Evolutionary conservation across 2,888 invertebrate genomes (phyloP).

Genomic region (Salpingus planirostris): DNA sequence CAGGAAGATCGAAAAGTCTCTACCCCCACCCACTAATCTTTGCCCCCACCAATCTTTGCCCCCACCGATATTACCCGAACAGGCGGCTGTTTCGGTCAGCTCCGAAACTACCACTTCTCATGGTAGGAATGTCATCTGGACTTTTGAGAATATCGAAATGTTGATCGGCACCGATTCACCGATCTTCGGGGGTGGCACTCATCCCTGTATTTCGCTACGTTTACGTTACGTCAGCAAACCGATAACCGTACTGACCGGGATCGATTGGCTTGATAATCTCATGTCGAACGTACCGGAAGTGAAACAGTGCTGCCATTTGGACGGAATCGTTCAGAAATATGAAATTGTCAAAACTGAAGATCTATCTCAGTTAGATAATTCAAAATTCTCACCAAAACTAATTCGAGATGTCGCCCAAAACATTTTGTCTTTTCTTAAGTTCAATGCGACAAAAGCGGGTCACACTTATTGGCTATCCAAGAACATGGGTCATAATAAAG

Average conservation of each 20-base stretch:
- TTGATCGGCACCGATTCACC: slow-evolving; percentile 87
- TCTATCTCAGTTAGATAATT: slow-evolving; percentile 75
- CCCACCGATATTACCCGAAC: slow-evolving; percentile 67
- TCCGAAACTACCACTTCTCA: slow-evolving; percentile 52
- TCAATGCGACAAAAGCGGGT: slow-evolving; percentile 89
- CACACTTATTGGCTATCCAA: slow-evolving; percentile 97
- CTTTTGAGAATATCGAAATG: slow-evolving; percentile 93
- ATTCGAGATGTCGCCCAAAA: slow-evolving; percentile 90
- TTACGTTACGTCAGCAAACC: slow-evolving; percentile 80
- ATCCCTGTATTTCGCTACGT: slow-evolving; percentile 86
- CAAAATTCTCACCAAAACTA: slow-evolving; percentile 78
- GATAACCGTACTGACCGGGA: slow-evolving; percentile 85
- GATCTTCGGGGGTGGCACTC: slow-evolving; percentile 85
- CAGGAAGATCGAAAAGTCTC: no score
- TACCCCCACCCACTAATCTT: no score
- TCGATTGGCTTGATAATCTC: slow-evolving; percentile 92
- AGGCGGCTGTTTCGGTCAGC: slow-evolving; percentile 6
- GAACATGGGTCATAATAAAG: slow-evolving; percentile 80
- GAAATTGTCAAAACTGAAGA: slow-evolving; percentile 94
- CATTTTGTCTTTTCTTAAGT: slow-evolving; percentile 83
- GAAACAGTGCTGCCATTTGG: slow-evolving; percentile 89
- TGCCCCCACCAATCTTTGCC: slow-evolving; percentile 67
- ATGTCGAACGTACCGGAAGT: slow-evolving; percentile 98
- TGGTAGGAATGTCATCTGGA: slow-evolving; percentile 84
- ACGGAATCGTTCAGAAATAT: slow-evolving; percentile 85